Conservation (phyloP, 1,140 invertebrate genomes). For the Monomorium pharaonis region DNA sequence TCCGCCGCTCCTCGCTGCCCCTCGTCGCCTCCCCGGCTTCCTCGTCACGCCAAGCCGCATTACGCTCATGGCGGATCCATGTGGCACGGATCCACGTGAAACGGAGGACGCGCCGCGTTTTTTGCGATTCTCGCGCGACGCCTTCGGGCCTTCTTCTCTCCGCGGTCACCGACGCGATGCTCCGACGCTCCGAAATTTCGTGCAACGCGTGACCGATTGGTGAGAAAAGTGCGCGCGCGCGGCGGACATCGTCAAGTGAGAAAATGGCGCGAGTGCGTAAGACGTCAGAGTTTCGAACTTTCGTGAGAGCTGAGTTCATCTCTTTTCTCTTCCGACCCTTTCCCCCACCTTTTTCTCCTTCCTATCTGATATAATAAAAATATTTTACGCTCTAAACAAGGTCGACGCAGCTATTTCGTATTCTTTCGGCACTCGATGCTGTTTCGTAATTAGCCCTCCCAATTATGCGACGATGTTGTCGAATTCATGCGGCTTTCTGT, state of each 20-base stretch:
- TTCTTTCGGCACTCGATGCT: neutral
- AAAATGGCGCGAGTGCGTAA: neutral
- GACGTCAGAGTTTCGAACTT: no score
- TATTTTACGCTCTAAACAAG: neutral
- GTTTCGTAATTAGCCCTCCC: neutral
- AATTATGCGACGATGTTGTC: neutral
- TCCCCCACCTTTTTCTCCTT: neutral
- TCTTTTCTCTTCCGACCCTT: neutral
- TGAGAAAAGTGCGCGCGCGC: neutral
- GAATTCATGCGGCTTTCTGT: slow-evolving; percentile 32
- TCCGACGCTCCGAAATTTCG: neutral
- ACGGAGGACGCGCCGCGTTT: neutral
- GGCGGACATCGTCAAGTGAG: neutral
- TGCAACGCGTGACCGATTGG: neutral
- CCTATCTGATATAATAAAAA: no score
- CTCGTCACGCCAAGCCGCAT: neutral
- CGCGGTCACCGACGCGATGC: neutral
- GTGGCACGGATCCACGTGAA: slow-evolving; percentile 18
- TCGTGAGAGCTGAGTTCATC: neutral
- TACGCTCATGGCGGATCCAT: slow-evolving; percentile 54
- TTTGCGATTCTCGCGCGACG: neutral
- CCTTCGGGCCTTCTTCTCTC: no score
- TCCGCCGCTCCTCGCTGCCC: neutral
- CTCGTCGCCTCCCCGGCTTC: no score
- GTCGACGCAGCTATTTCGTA: neutral